Evolutionary conservation across 2,113 vertebrate species (phyloP), one percentile per base, ranked within the genome.

Genomic region (Eulacestoma nigropectus): DNA sequence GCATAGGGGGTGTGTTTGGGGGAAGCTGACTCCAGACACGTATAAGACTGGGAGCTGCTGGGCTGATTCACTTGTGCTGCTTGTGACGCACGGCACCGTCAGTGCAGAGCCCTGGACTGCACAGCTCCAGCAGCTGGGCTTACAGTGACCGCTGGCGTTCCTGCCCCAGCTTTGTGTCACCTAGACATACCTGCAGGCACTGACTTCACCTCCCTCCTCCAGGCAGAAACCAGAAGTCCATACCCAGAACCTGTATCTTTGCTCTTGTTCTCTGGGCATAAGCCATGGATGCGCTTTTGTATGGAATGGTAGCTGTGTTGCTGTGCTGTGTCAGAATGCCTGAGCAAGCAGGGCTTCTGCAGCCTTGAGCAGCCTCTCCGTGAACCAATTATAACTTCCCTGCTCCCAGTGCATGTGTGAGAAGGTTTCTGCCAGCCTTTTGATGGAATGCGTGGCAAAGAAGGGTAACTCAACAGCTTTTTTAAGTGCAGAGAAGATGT

Each of bases 21-120:
- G 50, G 64, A 63, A 95, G 83, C 63, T 96, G 95, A 95, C 93
- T 92, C 21, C 56, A 41, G 76, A 84, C 96, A 97, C 89, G 68
- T 96, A 92, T 3, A 70, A 67, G 35, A 13, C 70, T 2, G 1
- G 53, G 83, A 92, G 49, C 86, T 2, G 1, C 75, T 53, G 82
- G 74, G 46, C 90, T 93, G 75, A 25, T 90, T 53, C 70, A 85
- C 55, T 83, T 86, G 73, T 29, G 19, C 59, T 46, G 8, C 49
- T 50, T 1, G 4, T 95, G 94, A 91, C 25, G 3, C 56, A 52
- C 1, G 19, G 35, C 26, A 1, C 44, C 5, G 33, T 27, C 32
- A 20, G 20, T 3, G 25, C 42, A 62, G 72, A 49, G 63, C 62
- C 62, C 69, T 11, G 19, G 23, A 2, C n/a, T 46, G 65, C 4